Evolutionary conservation across 1,140 invertebrate species (phyloP), one percentile per base, ranked within the genome.

Genomic region (Mesaphorura yosii): DNA sequence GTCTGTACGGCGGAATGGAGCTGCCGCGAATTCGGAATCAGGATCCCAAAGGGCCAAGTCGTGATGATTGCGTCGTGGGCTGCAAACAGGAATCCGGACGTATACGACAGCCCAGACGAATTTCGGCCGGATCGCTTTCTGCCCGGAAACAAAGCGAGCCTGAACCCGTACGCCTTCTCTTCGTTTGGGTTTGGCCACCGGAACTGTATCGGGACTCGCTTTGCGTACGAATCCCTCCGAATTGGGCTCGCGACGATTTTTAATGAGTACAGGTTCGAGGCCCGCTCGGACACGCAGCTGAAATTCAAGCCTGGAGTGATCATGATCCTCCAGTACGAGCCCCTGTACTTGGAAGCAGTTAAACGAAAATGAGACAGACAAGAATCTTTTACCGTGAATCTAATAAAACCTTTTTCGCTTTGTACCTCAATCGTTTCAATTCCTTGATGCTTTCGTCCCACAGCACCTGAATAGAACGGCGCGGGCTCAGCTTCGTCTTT

Each of bases 111-210:
- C 14, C 76, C 76, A 3, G 66, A 72, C 10, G 64, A 66, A 54
- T 79, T 77, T 48, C 68, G 74, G 57, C 83, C 83, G 0, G 73
- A 76, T 40, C 53, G 78, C 12, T 79, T 76, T 57, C 57, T 67
- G 19, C 68, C 71, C 2, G 69, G 74, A 26, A 72, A 75, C 48
- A 47, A 26, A 6, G 20, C 14, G 10, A 38, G n/a, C 7, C 23
- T 49, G 15, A 29, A 55, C 45, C 53, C 53, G 2, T 50, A 55
- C 17, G 53, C 53, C 10, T 42, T 44, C 22, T 40, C 53, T 4
- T 28, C 39, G 12, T 55, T 55, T 44, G 53, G 53, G 12, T 25
- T 42, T 25, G 53, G 53, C 22, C 48, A 29, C 22, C 23, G 48
- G 37, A 56, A 51, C 40, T 56, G 54, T 25, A 55, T 51, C 38